Conservation (phyloP, 1,140 invertebrate species). For the Potamilus streckersoni region DNA sequence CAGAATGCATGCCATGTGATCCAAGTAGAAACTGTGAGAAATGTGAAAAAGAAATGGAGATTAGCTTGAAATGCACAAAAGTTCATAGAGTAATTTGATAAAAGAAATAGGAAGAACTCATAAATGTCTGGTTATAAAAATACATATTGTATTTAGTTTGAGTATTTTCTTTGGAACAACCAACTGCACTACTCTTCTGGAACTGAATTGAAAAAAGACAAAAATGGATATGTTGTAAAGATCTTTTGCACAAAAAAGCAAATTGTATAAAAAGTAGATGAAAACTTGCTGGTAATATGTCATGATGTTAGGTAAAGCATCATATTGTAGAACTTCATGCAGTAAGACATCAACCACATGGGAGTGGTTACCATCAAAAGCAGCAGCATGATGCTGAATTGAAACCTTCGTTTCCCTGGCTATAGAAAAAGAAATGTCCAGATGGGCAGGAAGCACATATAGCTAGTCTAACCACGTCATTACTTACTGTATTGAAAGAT, state of each 20-base stretch:
- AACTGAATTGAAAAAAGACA: too few species aligned
- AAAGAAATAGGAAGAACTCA: background rate
- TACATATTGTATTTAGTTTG: too few species aligned
- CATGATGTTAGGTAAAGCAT: too few species aligned
- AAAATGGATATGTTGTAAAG: too few species aligned
- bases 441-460: background rate
- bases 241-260: too few species aligned
- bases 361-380: background rate
- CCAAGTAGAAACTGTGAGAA: constrained; percentile 5
- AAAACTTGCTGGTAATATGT: too few species aligned
- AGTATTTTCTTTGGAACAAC: too few species aligned
- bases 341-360: background rate
- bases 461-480: background rate
- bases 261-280: too few species aligned
- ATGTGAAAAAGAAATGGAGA: background rate
- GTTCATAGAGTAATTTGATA: background rate
- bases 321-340: background rate
- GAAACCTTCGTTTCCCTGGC: background rate
- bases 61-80: background rate
- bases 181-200: too few species aligned
- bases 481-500: background rate
- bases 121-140: background rate
- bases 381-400: background rate
- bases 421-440: background rate
- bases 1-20: background rate